Evolutionary conservation across 1,140 invertebrate species (phyloP).

Genomic region (Drosophila nannoptera): DNA sequence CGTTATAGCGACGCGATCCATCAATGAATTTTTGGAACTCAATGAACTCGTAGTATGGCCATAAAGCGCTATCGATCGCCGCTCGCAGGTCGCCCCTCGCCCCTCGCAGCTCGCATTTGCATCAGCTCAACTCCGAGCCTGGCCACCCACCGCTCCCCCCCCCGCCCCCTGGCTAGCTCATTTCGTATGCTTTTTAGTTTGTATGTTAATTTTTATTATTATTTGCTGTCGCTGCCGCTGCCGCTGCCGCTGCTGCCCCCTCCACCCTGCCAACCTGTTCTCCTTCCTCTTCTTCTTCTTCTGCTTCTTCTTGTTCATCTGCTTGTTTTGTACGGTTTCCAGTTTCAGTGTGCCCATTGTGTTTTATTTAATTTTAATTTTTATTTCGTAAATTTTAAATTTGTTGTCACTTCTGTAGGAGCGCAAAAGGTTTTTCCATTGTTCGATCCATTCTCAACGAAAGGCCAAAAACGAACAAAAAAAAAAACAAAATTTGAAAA

Average conservation of each 20-base stretch:
- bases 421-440: constrained; percentile 63
- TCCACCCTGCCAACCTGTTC: background rate
- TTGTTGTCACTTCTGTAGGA: constrained; percentile 76
- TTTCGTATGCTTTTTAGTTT: constrained; percentile 69
- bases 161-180: constrained; percentile 25
- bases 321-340: constrained; percentile 35
- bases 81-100: constrained; percentile 4
- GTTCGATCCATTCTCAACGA: constrained; percentile 20
- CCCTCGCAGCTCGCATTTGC: no score
- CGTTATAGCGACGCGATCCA: constrained; percentile 59
- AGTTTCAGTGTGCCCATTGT: constrained; percentile 50
- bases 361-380: constrained; percentile 77
- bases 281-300: constrained; percentile 7
- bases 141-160: constrained; percentile 1
- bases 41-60: constrained; percentile 56
- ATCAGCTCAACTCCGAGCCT: no score
- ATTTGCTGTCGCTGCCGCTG: background rate
- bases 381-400: constrained; percentile 77
- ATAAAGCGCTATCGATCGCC: constrained; percentile 26
- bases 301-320: no score
- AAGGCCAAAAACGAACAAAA: background rate
- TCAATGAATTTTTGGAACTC: constrained; percentile 65
- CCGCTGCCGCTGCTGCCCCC: background rate
- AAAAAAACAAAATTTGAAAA: constrained; percentile 4
- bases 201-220: constrained; percentile 63